Base-by-base conservation (phyloP, 2,888 invertebrate genomes). In the Tenthredo scrophulariae region DNA sequence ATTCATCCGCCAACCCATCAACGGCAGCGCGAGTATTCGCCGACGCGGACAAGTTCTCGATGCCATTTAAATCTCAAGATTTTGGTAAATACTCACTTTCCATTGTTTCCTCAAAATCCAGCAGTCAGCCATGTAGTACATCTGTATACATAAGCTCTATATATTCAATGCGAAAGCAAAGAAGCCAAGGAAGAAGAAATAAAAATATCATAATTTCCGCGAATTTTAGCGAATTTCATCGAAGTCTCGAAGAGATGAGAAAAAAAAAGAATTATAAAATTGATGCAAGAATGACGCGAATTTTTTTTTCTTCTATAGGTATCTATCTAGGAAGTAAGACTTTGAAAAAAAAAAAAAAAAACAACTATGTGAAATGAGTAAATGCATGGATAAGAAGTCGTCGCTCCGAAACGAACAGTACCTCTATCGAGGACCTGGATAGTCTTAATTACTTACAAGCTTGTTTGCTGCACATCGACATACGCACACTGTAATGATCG, bases 401-500 rank as follows among this genome's bases (percentile, higher is more conserved):
- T 67, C 33, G 29, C 15, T 46, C 33, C 15, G 37, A 2, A 33
- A 18, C 70, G 37, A n/a, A n/a, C n/a, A 40, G 70, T 18, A 37
- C 37, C 37, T 37, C n/a, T 54, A 54, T 70, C n/a, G 70, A 70
- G 40, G 15, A 70, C 37, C 40, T 70, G 70, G 13, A 40, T 37
- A 70, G 18, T 37, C 37, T 70, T 70, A 70, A 70, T 70, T 70
- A 37, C 18, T n/a, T 46, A 15, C 33, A 18, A 33, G 62, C 62
- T 62, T 26, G 62, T 26, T 62, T n/a, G n/a, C n/a, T 54, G n/a
- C n/a, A 22, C 37, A 70, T 37, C 37, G 70, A 29, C 46, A 15
- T 46, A 43, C 3, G 15, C n/a, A 37, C 6, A 22, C 62, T 62
- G 37, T 70, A 70, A 75, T 46, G 75, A 75, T 75, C 75, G 75